Base-by-base conservation (phyloP, 92 coral and sea anemone species). In the Paragorgia papillata region DNA sequence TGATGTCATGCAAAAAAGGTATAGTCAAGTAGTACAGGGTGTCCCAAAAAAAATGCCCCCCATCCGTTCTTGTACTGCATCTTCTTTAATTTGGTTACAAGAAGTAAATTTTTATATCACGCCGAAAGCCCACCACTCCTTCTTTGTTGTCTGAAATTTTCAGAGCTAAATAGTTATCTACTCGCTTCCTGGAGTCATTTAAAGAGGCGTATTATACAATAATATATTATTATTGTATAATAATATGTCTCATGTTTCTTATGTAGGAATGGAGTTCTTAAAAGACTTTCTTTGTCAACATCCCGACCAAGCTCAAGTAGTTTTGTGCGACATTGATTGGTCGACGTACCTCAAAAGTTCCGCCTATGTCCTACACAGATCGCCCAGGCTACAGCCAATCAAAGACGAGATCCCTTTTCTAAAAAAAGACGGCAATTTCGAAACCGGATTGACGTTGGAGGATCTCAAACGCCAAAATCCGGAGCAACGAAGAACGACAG, bases 261-360 rank as follows among this genome's bases (percentile, higher is more conserved):
- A 15, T 28, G 22, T 66, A 87, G 91, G 85, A 34, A 53, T 84
- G 53, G 28, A 79, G 13, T 74, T 49, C 27, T 77, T 87, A 73
- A 49, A 60, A 53, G 51, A 79, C 19, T 46, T 79, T 19, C 80
- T 87, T 10, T 46, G 22, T 19, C 66, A 57, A 20, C 69, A 79
- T 44, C 85, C 91, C 0, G 66, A 59, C 66, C 24, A 80, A 13
- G 32, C 66, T 31, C 91, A 87, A 53, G 69, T 87, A 9, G 37
- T 44, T 22, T 25, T 87, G 25, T 68, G 34, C 49, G 82, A 66
- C 33, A 54, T 83, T 14, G 82, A 82, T 67, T 87, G 90, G 90
- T 69, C 85, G 14, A 43, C 40, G 8, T 61, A 67, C 28, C 37
- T 73, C 18, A 85, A 73, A 39, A 55, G 54, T 18, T 62, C 74